Base-by-base conservation (phyloP, 2,113 vertebrate species). In the Psittacara wagleri region DNA sequence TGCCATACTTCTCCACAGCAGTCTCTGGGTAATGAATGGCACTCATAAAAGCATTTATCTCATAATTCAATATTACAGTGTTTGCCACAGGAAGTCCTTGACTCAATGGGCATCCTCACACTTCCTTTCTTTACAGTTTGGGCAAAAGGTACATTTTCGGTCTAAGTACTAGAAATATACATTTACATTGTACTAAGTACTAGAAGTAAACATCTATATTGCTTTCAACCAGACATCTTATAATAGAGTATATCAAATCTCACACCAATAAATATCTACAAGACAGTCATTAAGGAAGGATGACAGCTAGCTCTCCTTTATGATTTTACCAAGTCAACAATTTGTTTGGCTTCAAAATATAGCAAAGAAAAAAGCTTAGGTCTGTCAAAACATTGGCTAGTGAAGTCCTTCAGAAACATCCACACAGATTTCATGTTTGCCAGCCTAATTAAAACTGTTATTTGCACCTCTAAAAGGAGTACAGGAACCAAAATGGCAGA, bases 391-490 rank as follows among this genome's bases (percentile, higher is more conserved):
- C 13, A 75, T 39, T 88, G 52, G 88, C 63, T 49, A 55, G 55
- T 35, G 27, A 77, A 92, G 54, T 54, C 31, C 77, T 87, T 75
- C 41, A 94, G 44, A 95, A 95, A 92, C 64, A 92, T 41, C 48
- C 66, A 64, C 13, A 37, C 8, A 63, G 33, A 70, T 83, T 93
- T 84, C 27, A 46, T 3, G 9, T 44, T 90, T 95, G 75, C 25
- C 62, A 88, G 54, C 24, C 68, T 75, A 83, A 88, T 72, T 83
- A 91, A 76, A 79, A 88, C 23, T 37, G 10, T 43, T 83, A 43
- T 17, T 9, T 67, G 48, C 37, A 80, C 13, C 20, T 83, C 48
- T 87, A 68, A 69, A 69, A 66, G 31, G 19, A 46, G 24, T 14
- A 62, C 4, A 44, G 37, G 49, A 35, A 35, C 14, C 67, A 72